A percentile compares a stretch with the other conserved stretches of the same genome.
Evolutionary conservation across 1,140 invertebrate species (phyloP).

Genomic region (Eufriesea mexicana): DNA sequence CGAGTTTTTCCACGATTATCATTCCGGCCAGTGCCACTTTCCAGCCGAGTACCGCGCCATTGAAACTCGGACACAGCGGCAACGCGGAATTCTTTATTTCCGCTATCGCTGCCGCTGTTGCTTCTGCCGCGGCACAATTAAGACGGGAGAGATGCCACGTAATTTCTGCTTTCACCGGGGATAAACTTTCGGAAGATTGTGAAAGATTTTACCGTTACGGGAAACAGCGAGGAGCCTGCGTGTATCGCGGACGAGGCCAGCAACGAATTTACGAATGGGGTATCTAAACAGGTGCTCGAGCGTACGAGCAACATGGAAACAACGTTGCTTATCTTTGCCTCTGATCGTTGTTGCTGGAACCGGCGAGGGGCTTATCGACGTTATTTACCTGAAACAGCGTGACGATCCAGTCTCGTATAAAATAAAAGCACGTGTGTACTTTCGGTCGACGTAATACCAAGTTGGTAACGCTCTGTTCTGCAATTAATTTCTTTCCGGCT

Average conservation of each 20-base stretch:
- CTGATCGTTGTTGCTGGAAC: neutral
- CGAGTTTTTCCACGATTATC: neutral
- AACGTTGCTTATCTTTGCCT: no score
- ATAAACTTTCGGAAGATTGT: conserved; percentile 37
- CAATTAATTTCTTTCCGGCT: conserved; percentile 47
- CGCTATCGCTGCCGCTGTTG: neutral
- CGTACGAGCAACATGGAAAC: no score
- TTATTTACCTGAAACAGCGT: neutral
- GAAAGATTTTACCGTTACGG: conserved; percentile 39
- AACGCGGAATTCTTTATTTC: conserved; percentile 4
- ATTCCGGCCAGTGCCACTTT: neutral
- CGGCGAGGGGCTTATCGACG: conserved; percentile 57
- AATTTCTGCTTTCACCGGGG: conserved; percentile 42
- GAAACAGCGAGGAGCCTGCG: no score
- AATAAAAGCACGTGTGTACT: neutral
- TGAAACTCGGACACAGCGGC: neutral
- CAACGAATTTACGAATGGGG: no score
- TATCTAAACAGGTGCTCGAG: no score
- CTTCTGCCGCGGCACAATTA: conserved; percentile 15
- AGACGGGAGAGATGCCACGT: neutral
- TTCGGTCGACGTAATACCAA: conserved; percentile 23
- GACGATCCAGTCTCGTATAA: neutral
- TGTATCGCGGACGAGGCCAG: no score
- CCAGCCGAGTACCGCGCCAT: neutral
- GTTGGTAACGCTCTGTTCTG: neutral